These are phyloP conservation scores for Crioceris asparagi DNA, from an alignment of 2,888 invertebrate species.

Conservation along the genomic window DNA sequence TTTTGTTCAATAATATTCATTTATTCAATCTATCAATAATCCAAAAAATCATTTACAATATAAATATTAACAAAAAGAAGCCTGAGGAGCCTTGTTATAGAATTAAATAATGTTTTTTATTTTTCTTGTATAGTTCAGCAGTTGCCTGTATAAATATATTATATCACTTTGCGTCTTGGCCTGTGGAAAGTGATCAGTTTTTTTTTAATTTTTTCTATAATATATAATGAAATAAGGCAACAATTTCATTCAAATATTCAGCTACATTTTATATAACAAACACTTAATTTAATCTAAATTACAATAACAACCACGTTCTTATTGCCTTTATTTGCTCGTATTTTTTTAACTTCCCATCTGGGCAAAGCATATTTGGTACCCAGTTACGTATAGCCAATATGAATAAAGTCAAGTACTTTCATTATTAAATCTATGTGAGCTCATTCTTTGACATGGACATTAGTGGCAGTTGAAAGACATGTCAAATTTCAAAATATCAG, in stretches of 20 bases:
- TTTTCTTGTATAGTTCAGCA: conserved; percentile 23
- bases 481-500: no score
- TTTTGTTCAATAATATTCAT: conserved; percentile 15
- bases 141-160: conserved; percentile 33
- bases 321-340: conserved; percentile 19
- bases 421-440: no score
- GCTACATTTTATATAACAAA: conserved; percentile 13
- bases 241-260: conserved; percentile 12
- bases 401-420: no score
- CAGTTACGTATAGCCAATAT: no score
- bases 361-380: no score
- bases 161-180: conserved; percentile 34
- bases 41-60: conserved; percentile 10
- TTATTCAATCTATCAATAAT: conserved; percentile 5
- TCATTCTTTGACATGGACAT: no score
- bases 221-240: conserved; percentile 10
- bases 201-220: not conserved
- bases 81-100: no score
- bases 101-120: no score
- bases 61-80: conserved; percentile 19
- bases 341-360: no score
- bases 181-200: conserved; percentile 29
- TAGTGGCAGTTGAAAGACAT: no score
- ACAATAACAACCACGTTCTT: conserved; percentile 20
- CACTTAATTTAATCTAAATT: conserved; percentile 16